These are phyloP conservation scores for Bucco capensis DNA, from an alignment of 2,113 vertebrate genomes.

Conservation along the genomic window DNA sequence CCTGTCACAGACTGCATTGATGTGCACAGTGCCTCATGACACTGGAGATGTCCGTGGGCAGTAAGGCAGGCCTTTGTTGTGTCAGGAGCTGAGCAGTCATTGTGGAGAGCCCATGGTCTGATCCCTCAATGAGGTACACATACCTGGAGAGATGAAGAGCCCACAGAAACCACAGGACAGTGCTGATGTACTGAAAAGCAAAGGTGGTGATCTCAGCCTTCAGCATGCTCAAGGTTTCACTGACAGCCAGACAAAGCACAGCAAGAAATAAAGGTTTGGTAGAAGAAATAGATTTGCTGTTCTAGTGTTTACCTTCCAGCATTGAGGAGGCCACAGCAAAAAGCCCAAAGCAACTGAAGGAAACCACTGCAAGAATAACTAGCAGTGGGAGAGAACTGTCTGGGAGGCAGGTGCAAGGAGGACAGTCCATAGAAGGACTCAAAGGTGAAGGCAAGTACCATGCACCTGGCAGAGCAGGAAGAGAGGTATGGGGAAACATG, in stretches of 20 bases:
- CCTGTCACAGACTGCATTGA: background rate
- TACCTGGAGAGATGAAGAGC: background rate
- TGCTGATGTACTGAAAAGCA: background rate
- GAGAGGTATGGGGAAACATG: background rate
- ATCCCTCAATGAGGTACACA: background rate
- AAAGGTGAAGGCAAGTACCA: background rate
- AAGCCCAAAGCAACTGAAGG: background rate
- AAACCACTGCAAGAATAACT: background rate
- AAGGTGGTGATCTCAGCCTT: background rate
- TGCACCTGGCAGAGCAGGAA: background rate
- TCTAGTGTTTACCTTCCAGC: background rate
- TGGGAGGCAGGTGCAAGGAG: background rate
- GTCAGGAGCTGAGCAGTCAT: background rate
- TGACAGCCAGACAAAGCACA: background rate
- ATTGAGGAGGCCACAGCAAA: background rate
- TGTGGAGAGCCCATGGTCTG: background rate
- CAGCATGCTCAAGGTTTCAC: background rate
- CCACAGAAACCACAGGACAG: background rate
- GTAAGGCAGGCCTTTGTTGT: background rate
- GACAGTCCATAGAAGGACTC: background rate
- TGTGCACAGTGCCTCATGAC: background rate
- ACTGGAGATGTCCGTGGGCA: background rate
- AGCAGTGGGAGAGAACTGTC: accelerated
- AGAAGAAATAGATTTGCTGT: background rate
- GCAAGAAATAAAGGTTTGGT: background rate